A percentile compares a stretch with the other conserved stretches of the same genome.
Conservation (phyloP, 1,140 invertebrate species). For the Leptinotarsa lineolata region DNA sequence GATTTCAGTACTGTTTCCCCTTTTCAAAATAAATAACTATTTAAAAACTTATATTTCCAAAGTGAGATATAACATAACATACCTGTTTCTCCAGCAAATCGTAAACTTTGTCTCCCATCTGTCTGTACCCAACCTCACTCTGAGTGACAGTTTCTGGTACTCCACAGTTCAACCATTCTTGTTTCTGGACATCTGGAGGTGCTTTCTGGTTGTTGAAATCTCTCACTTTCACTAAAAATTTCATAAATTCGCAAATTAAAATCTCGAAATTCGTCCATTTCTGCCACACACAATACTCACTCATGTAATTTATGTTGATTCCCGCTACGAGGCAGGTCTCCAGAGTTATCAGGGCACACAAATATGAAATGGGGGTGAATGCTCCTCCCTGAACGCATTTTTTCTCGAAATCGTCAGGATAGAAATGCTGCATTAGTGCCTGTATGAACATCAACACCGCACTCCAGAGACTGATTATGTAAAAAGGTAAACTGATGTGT, state of each 20-base stretch:
- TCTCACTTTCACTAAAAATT: slow-evolving; percentile 60
- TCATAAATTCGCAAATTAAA: not conserved
- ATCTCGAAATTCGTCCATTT: no score
- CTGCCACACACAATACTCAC: slow-evolving; percentile 54
- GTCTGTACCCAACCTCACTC: slow-evolving; percentile 63
- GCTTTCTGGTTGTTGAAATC: slow-evolving; percentile 63
- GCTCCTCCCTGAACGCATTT: slow-evolving; percentile 63
- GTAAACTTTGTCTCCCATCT: slow-evolving; percentile 60
- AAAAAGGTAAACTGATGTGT: slow-evolving; percentile 65
- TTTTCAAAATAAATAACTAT: no score
- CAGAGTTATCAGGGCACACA: slow-evolving; percentile 61
- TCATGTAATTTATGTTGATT: slow-evolving; percentile 64
- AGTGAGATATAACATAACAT: no score
- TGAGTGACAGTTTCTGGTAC: slow-evolving; percentile 58
- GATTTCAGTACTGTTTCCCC: no score
- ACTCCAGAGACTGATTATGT: slow-evolving; percentile 68
- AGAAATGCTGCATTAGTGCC: slow-evolving; percentile 66
- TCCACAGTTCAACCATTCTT: slow-evolving; percentile 62
- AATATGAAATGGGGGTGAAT: slow-evolving; percentile 64
- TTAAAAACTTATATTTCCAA: no score
- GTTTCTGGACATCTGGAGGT: slow-evolving; percentile 62
- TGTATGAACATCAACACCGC: slow-evolving; percentile 63
- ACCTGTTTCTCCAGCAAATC: slow-evolving; percentile 70
- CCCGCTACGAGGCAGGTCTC: slow-evolving; percentile 62
- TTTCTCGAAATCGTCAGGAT: slow-evolving; percentile 62